Evolutionary conservation across 2,888 invertebrate species (phyloP).

Genomic region (Platycheirus rosarum): DNA sequence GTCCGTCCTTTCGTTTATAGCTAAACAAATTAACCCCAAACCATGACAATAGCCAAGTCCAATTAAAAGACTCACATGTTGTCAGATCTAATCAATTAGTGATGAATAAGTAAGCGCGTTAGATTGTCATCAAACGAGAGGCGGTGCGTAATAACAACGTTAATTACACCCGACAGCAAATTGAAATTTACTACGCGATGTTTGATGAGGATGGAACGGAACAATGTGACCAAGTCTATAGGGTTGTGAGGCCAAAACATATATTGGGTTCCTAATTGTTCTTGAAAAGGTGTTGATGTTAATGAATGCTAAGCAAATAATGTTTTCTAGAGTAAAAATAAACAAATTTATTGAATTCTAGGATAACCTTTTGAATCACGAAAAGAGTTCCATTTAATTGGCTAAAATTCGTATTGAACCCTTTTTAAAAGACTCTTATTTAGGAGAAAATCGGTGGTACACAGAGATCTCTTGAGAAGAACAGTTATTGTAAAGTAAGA

Average conservation of each 20-base stretch:
- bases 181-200: slow-evolving; percentile 49
- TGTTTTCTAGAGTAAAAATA: too few species aligned
- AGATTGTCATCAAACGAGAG: slow-evolving; percentile 71
- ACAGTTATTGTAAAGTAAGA: too few species aligned
- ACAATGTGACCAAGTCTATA: background rate
- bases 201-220: slow-evolving; percentile 19
- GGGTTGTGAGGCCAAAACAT: background rate
- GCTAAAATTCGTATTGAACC: too few species aligned
- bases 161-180: slow-evolving; percentile 68
- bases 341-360: background rate
- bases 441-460: too few species aligned
- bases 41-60: slow-evolving; percentile 41
- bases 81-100: slow-evolving; percentile 72
- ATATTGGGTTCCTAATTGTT: slow-evolving; percentile 13
- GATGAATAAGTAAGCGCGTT: slow-evolving; percentile 69
- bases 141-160: slow-evolving; percentile 69
- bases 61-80: slow-evolving; percentile 71
- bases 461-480: too few species aligned
- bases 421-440: too few species aligned
- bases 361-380: background rate
- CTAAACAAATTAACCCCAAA: slow-evolving; percentile 59
- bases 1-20: slow-evolving; percentile 5
- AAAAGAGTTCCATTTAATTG: too few species aligned
- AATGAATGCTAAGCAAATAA: too few species aligned
- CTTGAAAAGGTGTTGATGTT: too few species aligned